Conservation (phyloP, 2,888 invertebrate species). For the Plagodis dolabraria region DNA sequence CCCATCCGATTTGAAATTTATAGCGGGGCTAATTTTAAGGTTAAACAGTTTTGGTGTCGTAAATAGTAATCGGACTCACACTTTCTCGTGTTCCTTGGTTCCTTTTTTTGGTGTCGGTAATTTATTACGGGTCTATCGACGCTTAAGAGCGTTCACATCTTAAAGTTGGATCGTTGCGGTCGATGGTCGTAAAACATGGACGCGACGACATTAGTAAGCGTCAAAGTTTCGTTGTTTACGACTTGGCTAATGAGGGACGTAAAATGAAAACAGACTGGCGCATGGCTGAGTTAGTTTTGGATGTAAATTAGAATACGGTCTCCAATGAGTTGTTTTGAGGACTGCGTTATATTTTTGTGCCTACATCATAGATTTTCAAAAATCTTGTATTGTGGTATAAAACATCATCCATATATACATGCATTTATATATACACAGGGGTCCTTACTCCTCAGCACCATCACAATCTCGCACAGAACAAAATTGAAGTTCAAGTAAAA, state of each 20-base stretch:
- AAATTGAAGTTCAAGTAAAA: neutral
- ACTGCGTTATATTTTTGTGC: neutral
- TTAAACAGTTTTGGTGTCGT: slow-evolving; percentile 40
- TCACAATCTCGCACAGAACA: neutral
- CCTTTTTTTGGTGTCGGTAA: slow-evolving; percentile 32
- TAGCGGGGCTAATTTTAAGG: slow-evolving; percentile 25
- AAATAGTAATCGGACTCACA: slow-evolving; percentile 54
- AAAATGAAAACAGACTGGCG: slow-evolving; percentile 44
- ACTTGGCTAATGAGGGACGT: slow-evolving; percentile 74
- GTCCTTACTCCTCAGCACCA: neutral
- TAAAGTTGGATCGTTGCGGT: slow-evolving; percentile 54
- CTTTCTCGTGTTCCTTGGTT: slow-evolving; percentile 44
- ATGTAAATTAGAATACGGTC: neutral
- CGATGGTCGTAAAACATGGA: slow-evolving; percentile 71
- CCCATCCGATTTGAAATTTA: slow-evolving; percentile 26
- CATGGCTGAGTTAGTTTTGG: slow-evolving; percentile 51
- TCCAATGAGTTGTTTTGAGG: neutral
- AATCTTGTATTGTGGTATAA: too few species aligned
- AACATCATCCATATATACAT: too few species aligned
- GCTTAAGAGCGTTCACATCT: slow-evolving; percentile 54
- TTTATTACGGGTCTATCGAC: slow-evolving; percentile 57
- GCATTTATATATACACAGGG: too few species aligned
- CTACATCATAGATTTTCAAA: too few species aligned
- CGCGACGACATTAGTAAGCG: slow-evolving; percentile 73
- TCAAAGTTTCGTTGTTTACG: slow-evolving; percentile 76